Evolutionary conservation across 2,113 vertebrate genomes (phyloP).

Genomic region (Motacilla alba): DNA sequence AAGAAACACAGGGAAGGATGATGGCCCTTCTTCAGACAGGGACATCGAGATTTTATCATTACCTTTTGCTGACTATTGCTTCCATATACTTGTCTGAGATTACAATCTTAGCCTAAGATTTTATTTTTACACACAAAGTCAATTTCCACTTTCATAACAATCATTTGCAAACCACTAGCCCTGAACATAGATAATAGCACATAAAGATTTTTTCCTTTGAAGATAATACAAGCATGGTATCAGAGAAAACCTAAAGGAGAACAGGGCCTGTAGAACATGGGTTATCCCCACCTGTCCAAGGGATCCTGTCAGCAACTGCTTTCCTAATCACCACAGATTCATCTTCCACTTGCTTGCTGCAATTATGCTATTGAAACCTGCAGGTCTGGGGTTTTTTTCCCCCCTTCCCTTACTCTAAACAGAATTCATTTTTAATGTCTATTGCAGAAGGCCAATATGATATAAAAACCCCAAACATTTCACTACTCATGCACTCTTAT

Average conservation of each 20-base stretch:
- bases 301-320: neutral
- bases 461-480: constrained; percentile 64
- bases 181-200: neutral
- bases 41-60: neutral
- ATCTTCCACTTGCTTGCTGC: neutral
- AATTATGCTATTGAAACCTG: neutral
- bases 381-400: neutral
- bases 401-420: neutral
- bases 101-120: neutral
- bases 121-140: neutral
- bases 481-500: constrained; percentile 66
- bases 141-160: neutral
- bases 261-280: neutral
- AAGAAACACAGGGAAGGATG: neutral
- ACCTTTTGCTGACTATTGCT: neutral
- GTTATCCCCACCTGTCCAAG: neutral
- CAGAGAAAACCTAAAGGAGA: neutral
- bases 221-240: neutral
- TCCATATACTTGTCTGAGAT: neutral
- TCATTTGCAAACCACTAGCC: neutral
- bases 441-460: constrained; percentile 62
- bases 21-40: neutral
- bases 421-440: constrained; percentile 38
- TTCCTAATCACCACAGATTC: neutral
- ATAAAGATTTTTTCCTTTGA: neutral